A percentile compares a stretch with the other conserved stretches of the same genome.
phyloP scores from a whole-genome alignment of 2,113 vertebrate species.

The Pao palembangensis region DNA sequence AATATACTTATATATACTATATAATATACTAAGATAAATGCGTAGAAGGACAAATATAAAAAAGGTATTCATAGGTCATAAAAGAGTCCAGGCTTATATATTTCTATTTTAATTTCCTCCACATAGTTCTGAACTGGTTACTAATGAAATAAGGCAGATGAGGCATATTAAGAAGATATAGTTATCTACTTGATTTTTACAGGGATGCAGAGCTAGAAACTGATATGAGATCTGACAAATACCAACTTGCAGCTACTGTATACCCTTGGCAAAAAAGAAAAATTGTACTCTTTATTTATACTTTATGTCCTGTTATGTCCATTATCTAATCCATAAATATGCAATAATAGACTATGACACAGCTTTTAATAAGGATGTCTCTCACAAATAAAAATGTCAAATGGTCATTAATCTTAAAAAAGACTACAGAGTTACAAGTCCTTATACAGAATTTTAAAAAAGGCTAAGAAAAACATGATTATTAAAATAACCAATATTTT shows the following conservation, averaged over 20 bases:
- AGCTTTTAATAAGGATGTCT: conserved; percentile 5
- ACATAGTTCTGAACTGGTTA: conserved; percentile 7
- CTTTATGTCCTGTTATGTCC: no score
- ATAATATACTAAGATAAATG: no score
- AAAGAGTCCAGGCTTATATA: no score
- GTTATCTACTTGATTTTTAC: background rate
- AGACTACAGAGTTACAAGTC: background rate
- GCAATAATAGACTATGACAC: no score
- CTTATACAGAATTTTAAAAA: background rate
- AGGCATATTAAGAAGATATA: no score
- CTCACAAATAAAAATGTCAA: background rate
- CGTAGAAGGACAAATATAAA: no score
- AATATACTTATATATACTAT: no score
- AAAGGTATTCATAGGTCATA: no score
- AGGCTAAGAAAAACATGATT: background rate
- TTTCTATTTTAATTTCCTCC: background rate
- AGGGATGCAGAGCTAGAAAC: background rate
- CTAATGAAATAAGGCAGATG: conserved; percentile 5
- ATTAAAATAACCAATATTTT: background rate
- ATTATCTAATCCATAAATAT: no score
- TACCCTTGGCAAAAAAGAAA: background rate
- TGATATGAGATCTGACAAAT: conserved; percentile 10
- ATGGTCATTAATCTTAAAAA: background rate
- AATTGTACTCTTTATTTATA: no score
- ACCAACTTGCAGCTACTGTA: background rate